Base-by-base conservation (phyloP, 2,113 vertebrate species). In the Alethe diademata region DNA sequence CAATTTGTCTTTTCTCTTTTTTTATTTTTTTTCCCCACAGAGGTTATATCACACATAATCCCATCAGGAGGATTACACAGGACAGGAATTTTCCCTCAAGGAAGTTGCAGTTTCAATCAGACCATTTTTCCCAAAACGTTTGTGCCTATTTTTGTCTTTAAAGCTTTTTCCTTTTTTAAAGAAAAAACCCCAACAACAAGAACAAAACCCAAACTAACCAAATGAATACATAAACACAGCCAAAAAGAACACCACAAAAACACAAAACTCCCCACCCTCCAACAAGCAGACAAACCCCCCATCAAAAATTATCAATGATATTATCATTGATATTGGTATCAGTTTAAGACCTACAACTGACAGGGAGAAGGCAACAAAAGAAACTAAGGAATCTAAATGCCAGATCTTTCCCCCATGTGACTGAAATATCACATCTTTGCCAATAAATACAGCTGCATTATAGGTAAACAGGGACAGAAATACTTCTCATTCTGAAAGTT, bases 211-310 rank as follows among this genome's bases (percentile, higher is more conserved):
- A 72, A 43, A 35, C 5, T 20, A 36, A 45, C 13, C 6, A 28
- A 84, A 18, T 16, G 3, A 50, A 69, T 20, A 17, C 53, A 45
- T 2, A 26, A 53, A 31, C 26, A 45, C 3, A 71, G 26, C 8
- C 1, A 29, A 47, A 36, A 48, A 42, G 35, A 2, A 0, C 4
- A 35, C 5, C 12, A 8, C 33, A 40, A 3, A 47, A 45, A 11
- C 40, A 48, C 17, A 51, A 70, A 19, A 22, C 1, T 9, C 0
- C 2, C 4, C 26, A 33, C 6, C 0, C 12, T 15, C 11, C 33
- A 64, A 26, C 7, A 75, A 25, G 9, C 8, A 38, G 45, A 35
- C 11, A 61, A 67, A 51, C 3, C 4, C 73, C 23, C n/a, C 38
- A 58, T 19, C 4, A 67, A 60, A 65, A 61, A 50, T 33, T 43